These are phyloP conservation scores for Drosophila parvula DNA, from an alignment of 1,140 invertebrate genomes.

Conservation along the genomic window DNA sequence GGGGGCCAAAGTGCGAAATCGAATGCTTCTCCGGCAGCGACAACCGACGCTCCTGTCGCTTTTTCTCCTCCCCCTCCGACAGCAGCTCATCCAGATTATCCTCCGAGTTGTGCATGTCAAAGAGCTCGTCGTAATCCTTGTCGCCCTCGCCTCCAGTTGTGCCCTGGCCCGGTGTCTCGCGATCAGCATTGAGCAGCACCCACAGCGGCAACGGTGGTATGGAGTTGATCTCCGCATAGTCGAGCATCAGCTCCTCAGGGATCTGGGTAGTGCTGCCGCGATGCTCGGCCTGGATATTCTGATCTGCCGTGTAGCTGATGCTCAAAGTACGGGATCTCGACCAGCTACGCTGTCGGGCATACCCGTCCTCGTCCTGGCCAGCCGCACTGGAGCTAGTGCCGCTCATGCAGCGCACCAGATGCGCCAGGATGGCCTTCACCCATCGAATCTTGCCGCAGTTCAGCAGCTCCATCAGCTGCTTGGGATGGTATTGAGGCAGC, in stretches of 20 bases:
- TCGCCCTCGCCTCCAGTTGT: conserved; percentile 84
- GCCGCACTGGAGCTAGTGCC: conserved; percentile 76
- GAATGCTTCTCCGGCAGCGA: conserved; percentile 89
- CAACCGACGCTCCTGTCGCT: conserved; percentile 87
- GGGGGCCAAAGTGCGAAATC: conserved; percentile 92
- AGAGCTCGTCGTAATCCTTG: conserved; percentile 94
- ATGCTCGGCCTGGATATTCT: conserved; percentile 86
- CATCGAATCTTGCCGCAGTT: conserved; percentile 99
- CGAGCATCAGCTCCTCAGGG: conserved; percentile 93
- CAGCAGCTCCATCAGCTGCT: conserved; percentile 98
- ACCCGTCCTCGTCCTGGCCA: conserved; percentile 86
- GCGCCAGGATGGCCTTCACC: conserved; percentile 98
- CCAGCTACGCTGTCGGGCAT: conserved; percentile 88
- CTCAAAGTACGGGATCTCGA: conserved; percentile 94
- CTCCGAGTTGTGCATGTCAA: conserved; percentile 91
- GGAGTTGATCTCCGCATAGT: conserved; percentile 98
- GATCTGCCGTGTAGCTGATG: conserved; percentile 91
- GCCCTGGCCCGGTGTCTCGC: conserved; percentile 88
- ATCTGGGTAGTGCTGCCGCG: conserved; percentile 87
- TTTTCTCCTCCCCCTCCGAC: conserved; percentile 86
- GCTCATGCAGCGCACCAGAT: conserved; percentile 92
- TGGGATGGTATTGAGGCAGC: conserved; percentile 99
- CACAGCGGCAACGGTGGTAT: conserved; percentile 98
- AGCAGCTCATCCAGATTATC: conserved; percentile 93
- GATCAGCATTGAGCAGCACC: conserved; percentile 96